phyloP scores from a whole-genome alignment of 2,888 invertebrate genomes.

The Loripinus fragilis region DNA sequence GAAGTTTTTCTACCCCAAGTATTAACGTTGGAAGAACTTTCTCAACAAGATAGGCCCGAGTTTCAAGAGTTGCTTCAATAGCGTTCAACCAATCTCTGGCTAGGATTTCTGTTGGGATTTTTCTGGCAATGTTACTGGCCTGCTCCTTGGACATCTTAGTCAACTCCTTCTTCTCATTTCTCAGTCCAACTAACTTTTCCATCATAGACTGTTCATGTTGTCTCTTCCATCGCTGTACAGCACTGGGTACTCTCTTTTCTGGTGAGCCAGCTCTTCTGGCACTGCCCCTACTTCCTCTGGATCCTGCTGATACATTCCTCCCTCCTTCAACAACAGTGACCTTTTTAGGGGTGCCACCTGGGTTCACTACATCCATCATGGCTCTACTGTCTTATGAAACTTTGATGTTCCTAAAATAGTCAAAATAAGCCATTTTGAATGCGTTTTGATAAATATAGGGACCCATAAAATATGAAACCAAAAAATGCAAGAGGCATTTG shows the following conservation, averaged over 20 bases:
- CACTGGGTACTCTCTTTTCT: slow-evolving; percentile 72
- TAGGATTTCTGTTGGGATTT: slow-evolving; percentile 81
- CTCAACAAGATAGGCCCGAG: slow-evolving; percentile 81
- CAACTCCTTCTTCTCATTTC: slow-evolving; percentile 76
- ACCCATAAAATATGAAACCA: too few relatives aligned
- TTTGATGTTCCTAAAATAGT: too few relatives aligned
- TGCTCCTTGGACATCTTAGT: slow-evolving; percentile 74
- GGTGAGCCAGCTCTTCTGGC: slow-evolving; percentile 53
- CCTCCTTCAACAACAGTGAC: slow-evolving; percentile 56
- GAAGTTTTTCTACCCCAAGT: slow-evolving; percentile 82
- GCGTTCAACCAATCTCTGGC: slow-evolving; percentile 82
- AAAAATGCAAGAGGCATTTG: too few relatives aligned
- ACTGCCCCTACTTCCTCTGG: slow-evolving; percentile 42
- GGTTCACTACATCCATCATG: slow-evolving; percentile 59
- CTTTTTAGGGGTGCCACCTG: slow-evolving; percentile 55
- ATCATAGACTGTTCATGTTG: slow-evolving; percentile 82
- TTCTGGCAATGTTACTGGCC: slow-evolving; percentile 77
- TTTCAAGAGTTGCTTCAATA: slow-evolving; percentile 79
- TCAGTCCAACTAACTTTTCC: slow-evolving; percentile 76
- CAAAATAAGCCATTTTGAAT: too few relatives aligned
- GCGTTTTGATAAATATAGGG: too few relatives aligned
- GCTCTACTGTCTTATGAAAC: not conserved
- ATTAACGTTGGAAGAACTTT: slow-evolving; percentile 82
- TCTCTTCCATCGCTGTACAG: slow-evolving; percentile 77
- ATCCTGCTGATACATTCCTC: slow-evolving; percentile 42